Evolutionary conservation across 2,113 vertebrate genomes (phyloP), one percentile per base, ranked within the genome.

Genomic region (Gambusia holbrooki): DNA sequence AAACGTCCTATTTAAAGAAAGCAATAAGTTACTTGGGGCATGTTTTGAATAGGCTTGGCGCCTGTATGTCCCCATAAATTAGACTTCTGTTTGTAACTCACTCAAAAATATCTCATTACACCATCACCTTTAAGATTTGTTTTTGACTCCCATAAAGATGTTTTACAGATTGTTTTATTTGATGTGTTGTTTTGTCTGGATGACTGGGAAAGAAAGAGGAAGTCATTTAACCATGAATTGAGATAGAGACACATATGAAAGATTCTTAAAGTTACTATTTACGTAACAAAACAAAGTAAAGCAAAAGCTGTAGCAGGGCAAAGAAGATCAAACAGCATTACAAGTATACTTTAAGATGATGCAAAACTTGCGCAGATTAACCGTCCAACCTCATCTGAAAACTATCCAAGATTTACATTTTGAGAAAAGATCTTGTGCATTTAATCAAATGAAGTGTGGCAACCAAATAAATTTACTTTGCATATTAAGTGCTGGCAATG

Each of bases 291-390:
- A 22, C 48, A 54, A 54, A 32, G 27, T 28, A 45, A 67, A 27
- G 27, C 25, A 42, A 28, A 42, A 45, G 6, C 65, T 67, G 10
- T 35, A 37, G 27, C 19, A 45, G 27, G 13, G n/a, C 12, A 28
- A 42, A 28, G n/a, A 15, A 15, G 37, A 67, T 67, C 65, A 67
- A 67, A 35, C 65, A 42, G n/a, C 65, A 67, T 42, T 28, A 67
- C 37, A 67, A 45, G 27, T 19, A 32, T 63, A 19, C 29, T 63
- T 19, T 32, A 63, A 63, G 14, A 9, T 45, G 37, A 67, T 45
- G 65, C 35, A 67, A 67, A 13, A 15, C 65, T 17, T 42, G 37
- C 37, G 27, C 13, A 7, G 37, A 67, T 37, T 67, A 17, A 63
- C 62, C 32, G 6, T 63, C 29, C 61, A 62, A 62, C 61, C 29